A percentile compares a stretch with the other conserved stretches of the same genome.
These are phyloP conservation scores for Chrysopilus asiliformis DNA, from an alignment of 2,888 invertebrate genomes.

Conservation along the genomic window DNA sequence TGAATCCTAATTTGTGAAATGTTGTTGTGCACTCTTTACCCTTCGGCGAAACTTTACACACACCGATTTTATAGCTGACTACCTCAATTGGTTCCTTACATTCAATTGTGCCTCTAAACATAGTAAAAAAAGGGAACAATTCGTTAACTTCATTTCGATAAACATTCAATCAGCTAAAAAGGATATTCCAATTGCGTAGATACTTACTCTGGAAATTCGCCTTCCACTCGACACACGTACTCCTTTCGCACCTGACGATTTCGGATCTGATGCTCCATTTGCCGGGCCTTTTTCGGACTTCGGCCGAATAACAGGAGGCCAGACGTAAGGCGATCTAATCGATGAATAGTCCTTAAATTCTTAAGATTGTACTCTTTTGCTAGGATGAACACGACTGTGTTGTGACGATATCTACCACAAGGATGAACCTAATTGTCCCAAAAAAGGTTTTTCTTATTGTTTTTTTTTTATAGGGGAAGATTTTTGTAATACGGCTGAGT, in stretches of 20 bases:
- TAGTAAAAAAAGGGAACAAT: too few species aligned
- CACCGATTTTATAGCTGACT: conserved; percentile 89
- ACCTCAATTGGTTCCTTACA: conserved; percentile 86
- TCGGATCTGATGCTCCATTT: conserved; percentile 91
- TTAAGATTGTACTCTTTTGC: conserved; percentile 91
- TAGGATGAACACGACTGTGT: conserved; percentile 91
- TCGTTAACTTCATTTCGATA: too few species aligned
- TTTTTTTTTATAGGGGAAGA: too few species aligned
- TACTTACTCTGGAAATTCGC: conserved; percentile 81
- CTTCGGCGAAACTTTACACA: conserved; percentile 83
- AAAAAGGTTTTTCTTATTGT: too few species aligned
- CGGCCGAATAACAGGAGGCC: conserved; percentile 83
- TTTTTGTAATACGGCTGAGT: too few species aligned
- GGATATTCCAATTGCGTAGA: neutral
- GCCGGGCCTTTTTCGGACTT: conserved; percentile 82
- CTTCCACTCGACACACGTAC: conserved; percentile 90
- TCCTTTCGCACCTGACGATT: conserved; percentile 87
- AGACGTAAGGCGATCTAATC: conserved; percentile 93
- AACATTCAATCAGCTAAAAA: neutral
- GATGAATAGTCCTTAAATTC: conserved; percentile 86
- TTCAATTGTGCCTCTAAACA: conserved; percentile 69
- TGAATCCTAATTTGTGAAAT: conserved; percentile 80
- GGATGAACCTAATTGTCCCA: conserved; percentile 91
- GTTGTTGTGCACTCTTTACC: conserved; percentile 88
- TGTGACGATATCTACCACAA: conserved; percentile 94